These are phyloP conservation scores for Macrotus californicus DNA, from an alignment of 2,113 vertebrate genomes.

Conservation along the genomic window DNA sequence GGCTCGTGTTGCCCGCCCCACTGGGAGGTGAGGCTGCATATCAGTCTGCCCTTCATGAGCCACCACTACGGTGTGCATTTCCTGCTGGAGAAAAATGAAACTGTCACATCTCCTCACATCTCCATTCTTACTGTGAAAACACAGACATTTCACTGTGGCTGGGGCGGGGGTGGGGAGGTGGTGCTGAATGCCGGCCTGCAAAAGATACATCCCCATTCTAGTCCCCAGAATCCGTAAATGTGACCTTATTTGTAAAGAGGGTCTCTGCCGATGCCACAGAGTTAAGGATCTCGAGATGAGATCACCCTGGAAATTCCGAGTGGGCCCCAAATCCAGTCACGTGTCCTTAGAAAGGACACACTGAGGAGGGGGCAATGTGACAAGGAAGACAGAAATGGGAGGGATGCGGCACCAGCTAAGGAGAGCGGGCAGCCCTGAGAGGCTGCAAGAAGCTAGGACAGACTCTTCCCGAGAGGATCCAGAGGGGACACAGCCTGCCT, in stretches of 20 bases:
- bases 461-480: fast-evolving
- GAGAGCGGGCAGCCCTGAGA: fast-evolving
- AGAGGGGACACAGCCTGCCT: fast-evolving
- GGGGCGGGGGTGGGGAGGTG: too few relatives aligned
- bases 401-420: neutral
- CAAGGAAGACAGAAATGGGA: neutral
- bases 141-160: neutral
- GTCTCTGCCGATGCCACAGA: neutral
- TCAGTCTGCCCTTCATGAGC: fast-evolving
- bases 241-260: neutral
- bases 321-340: neutral
- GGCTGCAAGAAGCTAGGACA: neutral
- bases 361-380: neutral
- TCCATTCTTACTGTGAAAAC: neutral
- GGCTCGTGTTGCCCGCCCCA: fast-evolving
- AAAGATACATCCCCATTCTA: fast-evolving
- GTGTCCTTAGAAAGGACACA: neutral
- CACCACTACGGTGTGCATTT: fast-evolving
- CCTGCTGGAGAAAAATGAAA: neutral
- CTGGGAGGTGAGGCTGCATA: neutral
- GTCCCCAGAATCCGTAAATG: neutral
- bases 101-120: neutral
- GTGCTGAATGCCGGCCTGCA: fast-evolving
- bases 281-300: neutral
- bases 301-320: neutral